A percentile compares a stretch with the other conserved stretches of the same genome.
These are phyloP conservation scores for Leucopternis melanops DNA, from an alignment of 2,113 vertebrate species.

Conservation along the genomic window DNA sequence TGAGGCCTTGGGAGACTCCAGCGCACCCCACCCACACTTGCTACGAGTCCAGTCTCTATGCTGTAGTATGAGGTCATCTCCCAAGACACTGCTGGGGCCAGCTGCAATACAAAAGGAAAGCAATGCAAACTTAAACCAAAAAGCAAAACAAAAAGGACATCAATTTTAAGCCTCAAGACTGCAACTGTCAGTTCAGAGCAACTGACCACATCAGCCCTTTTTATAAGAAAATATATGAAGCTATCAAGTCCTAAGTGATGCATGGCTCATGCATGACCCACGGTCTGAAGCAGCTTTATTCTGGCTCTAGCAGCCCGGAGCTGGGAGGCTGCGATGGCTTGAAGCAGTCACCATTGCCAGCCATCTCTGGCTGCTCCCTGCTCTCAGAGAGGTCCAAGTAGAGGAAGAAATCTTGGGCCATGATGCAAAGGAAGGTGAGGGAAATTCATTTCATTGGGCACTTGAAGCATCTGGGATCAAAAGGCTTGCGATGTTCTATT, in stretches of 20 bases:
- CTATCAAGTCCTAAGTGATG: conserved; percentile 6
- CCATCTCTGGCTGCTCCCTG: background rate
- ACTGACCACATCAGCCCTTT: conserved; percentile 13
- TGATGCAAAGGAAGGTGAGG: background rate
- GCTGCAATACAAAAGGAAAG: conserved; percentile 43
- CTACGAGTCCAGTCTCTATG: conserved; percentile 1
- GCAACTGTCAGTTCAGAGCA: conserved; percentile 35
- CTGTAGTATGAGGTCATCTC: conserved; percentile 42
- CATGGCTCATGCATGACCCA: background rate
- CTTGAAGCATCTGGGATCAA: background rate
- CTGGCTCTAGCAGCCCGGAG: background rate
- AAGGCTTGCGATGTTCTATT: background rate
- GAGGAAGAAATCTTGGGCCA: background rate
- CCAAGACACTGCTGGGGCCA: conserved; percentile 42
- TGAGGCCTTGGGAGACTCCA: background rate
- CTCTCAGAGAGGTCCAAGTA: background rate
- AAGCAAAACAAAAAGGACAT: conserved; percentile 39
- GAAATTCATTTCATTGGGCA: background rate
- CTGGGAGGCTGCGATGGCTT: background rate
- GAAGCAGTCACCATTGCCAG: background rate
- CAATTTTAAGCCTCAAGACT: conserved; percentile 25
- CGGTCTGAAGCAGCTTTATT: background rate
- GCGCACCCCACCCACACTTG: conserved; percentile 4
- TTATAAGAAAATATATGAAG: conserved; percentile 44
- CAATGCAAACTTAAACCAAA: conserved; percentile 19